Evolutionary conservation across 2,113 vertebrate genomes (phyloP), one percentile per base, ranked within the genome.

Genomic region (Sapajus apella): DNA sequence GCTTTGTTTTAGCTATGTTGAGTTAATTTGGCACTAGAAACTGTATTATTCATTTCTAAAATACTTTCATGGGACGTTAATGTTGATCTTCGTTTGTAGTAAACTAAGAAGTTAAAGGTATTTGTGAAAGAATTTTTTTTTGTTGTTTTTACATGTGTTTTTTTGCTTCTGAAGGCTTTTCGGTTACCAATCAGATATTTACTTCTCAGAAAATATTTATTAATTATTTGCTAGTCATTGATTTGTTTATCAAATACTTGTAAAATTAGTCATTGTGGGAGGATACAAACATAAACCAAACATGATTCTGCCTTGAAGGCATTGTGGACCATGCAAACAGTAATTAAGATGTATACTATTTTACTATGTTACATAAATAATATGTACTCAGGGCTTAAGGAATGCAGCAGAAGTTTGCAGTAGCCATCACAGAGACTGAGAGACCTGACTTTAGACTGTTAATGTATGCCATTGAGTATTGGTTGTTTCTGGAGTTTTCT

Each of bases 111-210:
- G 5, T 30, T 95, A 77, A 91, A 93, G 25, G 17, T 96, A 66
- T 12, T 85, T 25, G 25, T 90, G 87, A 95, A 90, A 30, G 7
- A 76, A 43, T 79, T 40, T 81, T 16, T 84, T 87, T 79, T 43
- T 40, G 3, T 43, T 93, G 18, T 97, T 97, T 85, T 97, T 45
- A 84, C 12, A 83, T 95, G 3, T 47, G 40, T 84, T 82, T 79
- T 84, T 96, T 81, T 91, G 27, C 23, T 94, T 94, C 58, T 97
- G 72, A 95, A 94, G 96, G 73, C 27, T 95, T 88, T 93, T 55
- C 25, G 27, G 20, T 91, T 18, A 83, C 93, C 75, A 76, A 6
- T 55, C 9, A 90, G 6, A 82, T 87, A 96, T 84, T 94, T 55
- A 79, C 20, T 96, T 95, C 7, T 91, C 17, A 85, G 66, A 72